Evolutionary conservation across 2,888 invertebrate species (phyloP).

Genomic region (Tipula vernalis): DNA sequence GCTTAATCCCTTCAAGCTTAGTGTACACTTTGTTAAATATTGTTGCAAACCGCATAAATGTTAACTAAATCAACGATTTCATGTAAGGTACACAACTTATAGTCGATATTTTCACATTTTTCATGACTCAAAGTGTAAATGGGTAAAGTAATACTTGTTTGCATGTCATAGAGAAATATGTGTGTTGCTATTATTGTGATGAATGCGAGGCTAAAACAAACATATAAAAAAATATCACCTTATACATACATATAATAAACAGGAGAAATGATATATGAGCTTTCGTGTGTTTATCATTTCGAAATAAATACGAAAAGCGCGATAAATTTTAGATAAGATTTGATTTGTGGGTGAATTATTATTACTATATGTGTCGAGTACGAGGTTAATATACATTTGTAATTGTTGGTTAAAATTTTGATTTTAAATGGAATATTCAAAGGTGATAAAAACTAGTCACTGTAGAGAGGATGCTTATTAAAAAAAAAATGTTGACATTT

Average conservation of each 20-base stretch:
- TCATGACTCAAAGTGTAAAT: not conserved
- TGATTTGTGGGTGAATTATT: not conserved
- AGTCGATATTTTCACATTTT: not conserved
- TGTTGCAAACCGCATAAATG: not conserved
- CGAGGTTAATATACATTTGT: not conserved
- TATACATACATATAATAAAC: not conserved
- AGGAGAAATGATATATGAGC: not conserved
- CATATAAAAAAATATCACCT: not conserved
- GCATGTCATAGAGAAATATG: not conserved
- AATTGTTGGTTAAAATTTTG: not conserved
- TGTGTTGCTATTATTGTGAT: not conserved
- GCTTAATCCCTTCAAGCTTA: not conserved
- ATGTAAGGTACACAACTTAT: not conserved
- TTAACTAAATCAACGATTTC: not conserved
- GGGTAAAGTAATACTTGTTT: not conserved
- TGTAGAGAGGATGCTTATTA: no score
- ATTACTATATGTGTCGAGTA: not conserved
- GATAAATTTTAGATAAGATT: not conserved
- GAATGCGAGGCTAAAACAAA: not conserved
- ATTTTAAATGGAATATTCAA: no score
- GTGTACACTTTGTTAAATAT: not conserved
- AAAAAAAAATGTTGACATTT: no score
- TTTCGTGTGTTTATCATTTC: not conserved
- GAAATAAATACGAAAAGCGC: not conserved
- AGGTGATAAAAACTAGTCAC: not conserved